Evolutionary conservation across 92 coral and sea anemone genomes (phyloP).

Genomic region (Metridium senile): DNA sequence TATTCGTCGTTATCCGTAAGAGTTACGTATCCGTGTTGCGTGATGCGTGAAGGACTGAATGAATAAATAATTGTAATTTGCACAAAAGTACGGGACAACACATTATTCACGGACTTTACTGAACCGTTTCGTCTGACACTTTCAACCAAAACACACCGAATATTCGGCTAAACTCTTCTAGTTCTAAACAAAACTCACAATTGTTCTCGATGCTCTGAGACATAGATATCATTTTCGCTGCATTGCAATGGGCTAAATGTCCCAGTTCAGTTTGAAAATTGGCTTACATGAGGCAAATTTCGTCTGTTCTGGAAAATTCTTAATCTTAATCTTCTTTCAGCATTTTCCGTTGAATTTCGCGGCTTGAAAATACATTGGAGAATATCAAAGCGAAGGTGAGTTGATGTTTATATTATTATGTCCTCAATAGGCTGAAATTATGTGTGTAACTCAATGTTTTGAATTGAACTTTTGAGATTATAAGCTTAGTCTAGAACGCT

Average conservation of each 20-base stretch:
- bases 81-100: not conserved
- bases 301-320: not conserved
- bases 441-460: not conserved
- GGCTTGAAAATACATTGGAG: not conserved
- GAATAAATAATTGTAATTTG: not conserved
- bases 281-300: not conserved
- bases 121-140: not conserved
- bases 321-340: not conserved
- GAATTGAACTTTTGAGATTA: not conserved
- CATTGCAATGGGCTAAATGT: not conserved
- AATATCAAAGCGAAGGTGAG: not conserved
- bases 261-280: not conserved
- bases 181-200: too few relatives aligned
- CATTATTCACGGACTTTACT: not conserved
- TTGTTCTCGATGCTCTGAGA: not conserved
- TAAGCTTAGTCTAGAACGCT: too few relatives aligned
- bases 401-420: not conserved
- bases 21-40: not conserved
- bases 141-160: not conserved
- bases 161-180: too few relatives aligned
- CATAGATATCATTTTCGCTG: not conserved
- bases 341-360: not conserved
- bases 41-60: not conserved
- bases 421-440: too few relatives aligned
- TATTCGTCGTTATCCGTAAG: too few relatives aligned